Percentiles rank a stretch among this genome's conserved stretches.
Conservation (phyloP, 2,797 vertebrate species). For the Lagodon rhomboides region DNA sequence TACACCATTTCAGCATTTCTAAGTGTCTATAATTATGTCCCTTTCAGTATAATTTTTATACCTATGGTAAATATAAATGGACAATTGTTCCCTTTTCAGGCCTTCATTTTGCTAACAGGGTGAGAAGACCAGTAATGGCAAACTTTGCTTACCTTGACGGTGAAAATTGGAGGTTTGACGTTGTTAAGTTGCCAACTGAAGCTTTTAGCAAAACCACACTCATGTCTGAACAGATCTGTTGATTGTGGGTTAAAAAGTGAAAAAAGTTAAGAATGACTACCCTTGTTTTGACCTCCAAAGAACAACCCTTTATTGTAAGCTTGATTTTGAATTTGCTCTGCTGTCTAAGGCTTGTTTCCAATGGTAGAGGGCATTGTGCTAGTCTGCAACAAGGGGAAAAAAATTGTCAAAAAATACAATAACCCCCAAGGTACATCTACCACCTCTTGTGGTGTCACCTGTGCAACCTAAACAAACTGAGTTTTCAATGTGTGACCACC, state of each 20-base stretch:
- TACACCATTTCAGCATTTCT: too few species aligned
- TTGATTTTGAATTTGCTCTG: background rate
- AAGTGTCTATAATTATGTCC: background rate
- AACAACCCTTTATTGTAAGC: background rate
- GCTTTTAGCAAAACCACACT: too few species aligned
- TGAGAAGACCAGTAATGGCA: background rate
- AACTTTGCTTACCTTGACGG: background rate
- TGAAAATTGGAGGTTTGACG: background rate
- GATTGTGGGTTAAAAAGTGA: background rate
- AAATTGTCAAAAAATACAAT: background rate
- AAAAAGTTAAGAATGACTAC: too few species aligned
- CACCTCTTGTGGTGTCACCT: background rate
- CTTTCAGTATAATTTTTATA: background rate
- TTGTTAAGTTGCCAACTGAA: background rate
- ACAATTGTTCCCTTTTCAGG: background rate
- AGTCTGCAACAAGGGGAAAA: background rate
- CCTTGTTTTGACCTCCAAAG: background rate
- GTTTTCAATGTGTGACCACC: background rate
- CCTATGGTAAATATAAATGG: too few species aligned
- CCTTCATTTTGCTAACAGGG: background rate
- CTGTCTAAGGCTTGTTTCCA: background rate
- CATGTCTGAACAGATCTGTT: background rate
- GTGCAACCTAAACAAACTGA: background rate
- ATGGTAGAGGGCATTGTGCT: background rate
- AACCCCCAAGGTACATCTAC: background rate